Evolutionary conservation across 2,797 vertebrate genomes (phyloP).

Genomic region (Sandelia bainsii): DNA sequence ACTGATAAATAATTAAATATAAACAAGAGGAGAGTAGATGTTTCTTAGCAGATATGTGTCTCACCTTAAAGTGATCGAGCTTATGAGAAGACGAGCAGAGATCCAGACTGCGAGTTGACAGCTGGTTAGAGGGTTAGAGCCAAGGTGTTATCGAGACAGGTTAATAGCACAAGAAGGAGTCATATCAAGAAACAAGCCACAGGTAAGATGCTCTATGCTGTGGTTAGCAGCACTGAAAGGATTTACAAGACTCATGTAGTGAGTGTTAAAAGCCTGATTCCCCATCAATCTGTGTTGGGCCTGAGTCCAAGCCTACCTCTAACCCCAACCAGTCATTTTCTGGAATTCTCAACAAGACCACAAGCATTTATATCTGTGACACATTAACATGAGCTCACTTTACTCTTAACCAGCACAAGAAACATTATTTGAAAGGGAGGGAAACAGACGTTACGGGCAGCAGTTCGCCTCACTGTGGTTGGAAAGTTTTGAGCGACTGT

Average conservation of each 20-base stretch:
- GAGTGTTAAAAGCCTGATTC: background rate
- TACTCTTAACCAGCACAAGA: background rate
- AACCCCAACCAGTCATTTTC: background rate
- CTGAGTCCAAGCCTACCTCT: no score
- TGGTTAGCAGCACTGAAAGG: background rate
- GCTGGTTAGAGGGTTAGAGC: conserved; percentile 75
- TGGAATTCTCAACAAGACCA: background rate
- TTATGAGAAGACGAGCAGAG: conserved; percentile 81
- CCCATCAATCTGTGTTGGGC: background rate
- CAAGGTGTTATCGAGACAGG: conserved; percentile 42
- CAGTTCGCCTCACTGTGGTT: background rate
- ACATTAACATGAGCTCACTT: background rate
- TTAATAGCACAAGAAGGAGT: conserved; percentile 1
- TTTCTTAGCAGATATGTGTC: conserved; percentile 32
- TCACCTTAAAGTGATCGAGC: conserved; percentile 89
- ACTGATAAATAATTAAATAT: background rate
- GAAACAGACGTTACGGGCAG: background rate
- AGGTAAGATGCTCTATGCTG: background rate
- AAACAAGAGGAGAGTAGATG: background rate
- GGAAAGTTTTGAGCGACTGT: no score
- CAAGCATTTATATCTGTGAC: background rate
- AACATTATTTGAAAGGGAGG: background rate
- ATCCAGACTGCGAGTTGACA: conserved; percentile 92
- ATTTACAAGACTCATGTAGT: background rate
- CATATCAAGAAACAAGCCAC: background rate